Percentiles rank a stretch among this genome's conserved stretches.
phyloP scores from a whole-genome alignment of 2,888 invertebrate species.

The Dryadula phaetusa region DNA sequence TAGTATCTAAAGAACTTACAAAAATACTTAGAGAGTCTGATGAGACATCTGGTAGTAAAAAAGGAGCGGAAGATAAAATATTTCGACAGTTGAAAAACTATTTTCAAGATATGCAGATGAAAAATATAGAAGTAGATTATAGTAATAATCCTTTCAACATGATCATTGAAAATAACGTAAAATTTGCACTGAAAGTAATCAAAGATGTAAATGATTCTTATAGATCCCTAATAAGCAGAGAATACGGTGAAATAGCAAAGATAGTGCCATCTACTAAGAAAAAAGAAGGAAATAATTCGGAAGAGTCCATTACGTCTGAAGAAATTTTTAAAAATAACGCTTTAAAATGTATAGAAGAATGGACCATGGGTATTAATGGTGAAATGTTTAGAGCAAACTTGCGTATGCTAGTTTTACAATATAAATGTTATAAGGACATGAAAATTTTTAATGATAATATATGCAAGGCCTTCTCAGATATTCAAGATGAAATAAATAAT shows the following conservation, averaged over 20 bases:
- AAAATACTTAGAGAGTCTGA: conserved; percentile 68
- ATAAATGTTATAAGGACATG: conserved; percentile 72
- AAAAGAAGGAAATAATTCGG: conserved; percentile 63
- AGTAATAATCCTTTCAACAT: conserved; percentile 75
- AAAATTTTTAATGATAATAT: conserved; percentile 73
- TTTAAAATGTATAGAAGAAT: conserved; percentile 82
- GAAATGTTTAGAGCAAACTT: conserved; percentile 81
- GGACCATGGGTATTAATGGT: conserved; percentile 82
- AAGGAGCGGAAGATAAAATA: conserved; percentile 70
- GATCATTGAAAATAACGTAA: conserved; percentile 73
- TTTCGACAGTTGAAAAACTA: conserved; percentile 64
- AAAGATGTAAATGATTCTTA: conserved; percentile 68
- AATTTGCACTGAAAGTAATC: conserved; percentile 65
- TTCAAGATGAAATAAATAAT: conserved; percentile 73
- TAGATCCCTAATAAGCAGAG: conserved; percentile 64
- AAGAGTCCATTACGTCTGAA: conserved; percentile 60
- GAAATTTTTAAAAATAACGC: conserved; percentile 70
- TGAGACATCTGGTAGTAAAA: conserved; percentile 64
- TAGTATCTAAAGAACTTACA: conserved; percentile 67
- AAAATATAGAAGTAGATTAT: conserved; percentile 68
- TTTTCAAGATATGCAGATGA: conserved; percentile 69
- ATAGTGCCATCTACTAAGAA: conserved; percentile 61
- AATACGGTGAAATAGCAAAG: conserved; percentile 70
- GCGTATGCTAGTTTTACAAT: conserved; percentile 68
- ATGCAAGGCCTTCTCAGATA: conserved; percentile 71